Percentiles rank a stretch among this genome's conserved stretches.
phyloP scores from a whole-genome alignment of 2,888 invertebrate species.

The Caradrina kadenii region DNA sequence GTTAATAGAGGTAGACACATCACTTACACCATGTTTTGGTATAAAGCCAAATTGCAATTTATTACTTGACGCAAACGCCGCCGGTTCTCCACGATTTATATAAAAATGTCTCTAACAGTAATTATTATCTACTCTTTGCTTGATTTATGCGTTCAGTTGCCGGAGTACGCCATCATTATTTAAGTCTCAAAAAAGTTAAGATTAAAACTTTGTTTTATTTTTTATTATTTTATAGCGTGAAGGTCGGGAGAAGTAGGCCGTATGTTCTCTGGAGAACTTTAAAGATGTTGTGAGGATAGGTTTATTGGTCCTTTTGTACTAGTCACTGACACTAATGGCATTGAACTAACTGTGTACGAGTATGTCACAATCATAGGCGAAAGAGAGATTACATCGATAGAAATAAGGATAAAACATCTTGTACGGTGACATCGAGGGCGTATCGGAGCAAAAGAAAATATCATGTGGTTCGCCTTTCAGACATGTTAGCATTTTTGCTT shows the following conservation, averaged over 20 bases:
- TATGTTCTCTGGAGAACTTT: slow-evolving; percentile 25
- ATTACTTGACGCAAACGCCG: slow-evolving; percentile 78
- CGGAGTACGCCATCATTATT: slow-evolving; percentile 45
- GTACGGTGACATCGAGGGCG: neutral
- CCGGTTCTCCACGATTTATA: slow-evolving; percentile 64
- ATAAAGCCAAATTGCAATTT: slow-evolving; percentile 77
- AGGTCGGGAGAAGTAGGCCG: slow-evolving; percentile 41
- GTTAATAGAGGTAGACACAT: slow-evolving; percentile 67
- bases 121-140: slow-evolving; percentile 65
- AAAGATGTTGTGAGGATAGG: slow-evolving; percentile 30
- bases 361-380: slow-evolving; percentile 1
- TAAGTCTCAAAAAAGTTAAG: slow-evolving; percentile 32
- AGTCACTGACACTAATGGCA: neutral
- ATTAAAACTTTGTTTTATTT: slow-evolving; percentile 50
- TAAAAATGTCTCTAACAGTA: slow-evolving; percentile 69
- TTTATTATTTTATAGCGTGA: slow-evolving; percentile 14
- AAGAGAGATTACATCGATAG: neutral
- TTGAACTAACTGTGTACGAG: neutral
- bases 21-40: slow-evolving; percentile 72
- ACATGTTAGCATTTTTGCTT: neutral
- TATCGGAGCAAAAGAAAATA: neutral
- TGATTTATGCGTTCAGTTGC: slow-evolving; percentile 65
- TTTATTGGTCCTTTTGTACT: slow-evolving; percentile 34
- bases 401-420: neutral
- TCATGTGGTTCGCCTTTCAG: neutral